A percentile compares a stretch with the other conserved stretches of the same genome.
These are phyloP conservation scores for Chaunax sp. DNA, from an alignment of 2,797 vertebrate genomes.

Conservation along the genomic window DNA sequence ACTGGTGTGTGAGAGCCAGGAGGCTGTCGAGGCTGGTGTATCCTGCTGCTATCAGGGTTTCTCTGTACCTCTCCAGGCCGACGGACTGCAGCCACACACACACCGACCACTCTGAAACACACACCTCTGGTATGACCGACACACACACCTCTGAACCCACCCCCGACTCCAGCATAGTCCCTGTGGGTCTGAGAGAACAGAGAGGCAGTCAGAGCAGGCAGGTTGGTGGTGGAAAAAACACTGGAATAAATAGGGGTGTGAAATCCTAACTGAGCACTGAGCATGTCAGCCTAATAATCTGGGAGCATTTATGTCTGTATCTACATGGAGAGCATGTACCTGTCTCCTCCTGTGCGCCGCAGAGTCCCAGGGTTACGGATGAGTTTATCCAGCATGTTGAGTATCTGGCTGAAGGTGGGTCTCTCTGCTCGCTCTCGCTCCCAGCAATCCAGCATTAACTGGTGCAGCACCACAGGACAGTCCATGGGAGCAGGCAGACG, in stretches of 20 bases:
- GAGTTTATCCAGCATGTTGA: constrained; percentile 99
- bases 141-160: constrained; percentile 93
- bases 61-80: constrained; percentile 97
- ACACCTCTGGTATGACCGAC: constrained; percentile 90
- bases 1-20: constrained; percentile 98
- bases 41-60: constrained; percentile 96
- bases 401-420: constrained; percentile 97
- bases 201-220: constrained; percentile 11
- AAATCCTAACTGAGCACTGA: constrained; percentile 10
- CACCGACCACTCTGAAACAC: constrained; percentile 89
- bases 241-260: constrained; percentile 5
- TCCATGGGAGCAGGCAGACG: constrained; percentile 97
- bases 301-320: not conserved
- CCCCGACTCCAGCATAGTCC: constrained; percentile 91
- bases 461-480: constrained; percentile 95
- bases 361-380: constrained; percentile 97
- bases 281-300: not conserved
- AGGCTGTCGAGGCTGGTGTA: constrained; percentile 94
- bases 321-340: constrained; percentile 84
- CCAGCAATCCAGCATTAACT: constrained; percentile 99
- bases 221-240: constrained; percentile 24
- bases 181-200: constrained; percentile 84
- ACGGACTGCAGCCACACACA: constrained; percentile 95
- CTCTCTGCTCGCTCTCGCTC: constrained; percentile 96
- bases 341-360: constrained; percentile 94